A percentile compares a stretch with the other conserved stretches of the same genome.
phyloP scores from a whole-genome alignment of 2,113 vertebrate species.

The Cyanoramphus novaezelandiae region DNA sequence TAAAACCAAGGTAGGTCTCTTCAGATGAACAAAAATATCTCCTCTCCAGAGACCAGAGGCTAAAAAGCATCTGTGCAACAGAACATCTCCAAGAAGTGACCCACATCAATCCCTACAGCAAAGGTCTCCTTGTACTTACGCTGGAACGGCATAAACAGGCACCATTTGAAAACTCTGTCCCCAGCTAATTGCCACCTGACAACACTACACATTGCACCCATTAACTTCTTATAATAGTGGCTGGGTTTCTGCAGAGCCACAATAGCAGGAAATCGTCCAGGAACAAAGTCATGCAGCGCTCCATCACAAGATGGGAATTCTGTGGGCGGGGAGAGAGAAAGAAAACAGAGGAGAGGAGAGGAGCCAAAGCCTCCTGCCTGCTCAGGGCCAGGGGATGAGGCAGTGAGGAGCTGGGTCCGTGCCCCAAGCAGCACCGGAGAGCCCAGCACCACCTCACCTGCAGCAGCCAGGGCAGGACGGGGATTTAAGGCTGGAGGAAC shows the following conservation, averaged over 20 bases:
- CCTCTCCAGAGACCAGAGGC: neutral
- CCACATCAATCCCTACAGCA: neutral
- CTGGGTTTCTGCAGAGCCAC: neutral
- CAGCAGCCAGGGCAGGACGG: rapidly evolving
- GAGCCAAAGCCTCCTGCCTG: neutral
- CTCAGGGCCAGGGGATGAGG: neutral
- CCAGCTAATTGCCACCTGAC: neutral
- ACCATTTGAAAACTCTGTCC: neutral
- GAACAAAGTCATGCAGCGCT: neutral
- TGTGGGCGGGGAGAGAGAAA: neutral
- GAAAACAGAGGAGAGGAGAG: neutral
- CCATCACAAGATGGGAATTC: conserved; percentile 4
- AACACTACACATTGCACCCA: neutral
- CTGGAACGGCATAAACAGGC: neutral
- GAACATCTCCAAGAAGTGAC: neutral
- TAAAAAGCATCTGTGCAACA: neutral
- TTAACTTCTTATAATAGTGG: neutral
- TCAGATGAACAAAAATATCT: neutral
- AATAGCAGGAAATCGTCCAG: conserved; percentile 41
- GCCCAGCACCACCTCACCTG: neutral
- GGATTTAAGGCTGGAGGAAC: neutral
- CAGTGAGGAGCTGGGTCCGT: neutral
- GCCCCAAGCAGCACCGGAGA: neutral
- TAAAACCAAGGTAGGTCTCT: neutral
- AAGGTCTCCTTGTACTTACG: neutral